phyloP scores from a whole-genome alignment of 2,797 vertebrate species.

The Pseudochirops cupreus region DNA sequence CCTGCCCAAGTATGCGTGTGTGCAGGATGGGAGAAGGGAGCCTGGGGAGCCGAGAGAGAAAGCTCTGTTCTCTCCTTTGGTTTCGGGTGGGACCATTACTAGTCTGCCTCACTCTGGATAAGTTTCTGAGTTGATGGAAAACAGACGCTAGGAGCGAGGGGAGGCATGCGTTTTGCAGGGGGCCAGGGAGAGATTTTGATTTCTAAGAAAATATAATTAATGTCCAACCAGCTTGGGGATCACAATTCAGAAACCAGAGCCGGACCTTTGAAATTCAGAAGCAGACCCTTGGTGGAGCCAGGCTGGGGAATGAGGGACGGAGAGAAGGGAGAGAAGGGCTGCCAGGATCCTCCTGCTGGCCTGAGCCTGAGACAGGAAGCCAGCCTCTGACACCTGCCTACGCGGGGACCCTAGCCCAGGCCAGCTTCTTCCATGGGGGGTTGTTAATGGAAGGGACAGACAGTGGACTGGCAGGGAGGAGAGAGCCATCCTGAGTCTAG shows the following conservation, averaged over 20 bases:
- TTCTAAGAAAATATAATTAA: conserved; percentile 54
- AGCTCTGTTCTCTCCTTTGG: accelerated
- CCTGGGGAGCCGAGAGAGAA: not conserved
- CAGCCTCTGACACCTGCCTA: not conserved
- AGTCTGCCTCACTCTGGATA: conserved; percentile 48
- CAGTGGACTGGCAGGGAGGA: not conserved
- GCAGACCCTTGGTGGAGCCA: not conserved
- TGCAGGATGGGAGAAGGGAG: not conserved
- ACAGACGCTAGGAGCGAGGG: conserved; percentile 18
- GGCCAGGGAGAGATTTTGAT: conserved; percentile 46
- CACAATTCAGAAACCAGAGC: conserved; percentile 17
- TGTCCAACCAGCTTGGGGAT: conserved; percentile 26
- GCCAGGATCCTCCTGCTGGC: not conserved
- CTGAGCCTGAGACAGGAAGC: not conserved
- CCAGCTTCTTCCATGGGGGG: not conserved
- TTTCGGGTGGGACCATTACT: not conserved
- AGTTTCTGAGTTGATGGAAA: conserved; percentile 55
- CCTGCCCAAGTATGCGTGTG: not conserved
- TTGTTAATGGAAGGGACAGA: conserved; percentile 2
- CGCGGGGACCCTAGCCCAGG: not conserved
- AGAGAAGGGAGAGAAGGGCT: not conserved
- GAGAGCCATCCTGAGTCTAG: not conserved
- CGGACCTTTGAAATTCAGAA: conserved; percentile 25
- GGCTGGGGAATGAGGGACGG: not conserved
- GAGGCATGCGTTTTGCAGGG: conserved; percentile 22